Base-by-base conservation (phyloP, 2,888 invertebrate genomes). In the Parnassius smintheus region DNA sequence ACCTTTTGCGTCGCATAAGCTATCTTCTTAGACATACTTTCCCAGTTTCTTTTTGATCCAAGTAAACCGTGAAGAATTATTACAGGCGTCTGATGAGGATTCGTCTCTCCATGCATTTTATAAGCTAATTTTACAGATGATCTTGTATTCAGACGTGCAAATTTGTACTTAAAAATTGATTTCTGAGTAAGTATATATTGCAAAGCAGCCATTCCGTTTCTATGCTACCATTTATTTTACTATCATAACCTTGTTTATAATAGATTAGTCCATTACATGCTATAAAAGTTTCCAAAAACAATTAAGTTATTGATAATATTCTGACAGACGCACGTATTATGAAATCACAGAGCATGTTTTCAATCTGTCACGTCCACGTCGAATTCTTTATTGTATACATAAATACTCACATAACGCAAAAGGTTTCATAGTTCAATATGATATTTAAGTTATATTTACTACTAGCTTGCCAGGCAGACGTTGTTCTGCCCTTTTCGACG, bases 31-130 rank as follows among this genome's bases (percentile, higher is more conserved):
- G 96, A 94, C 56, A 98, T 84, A 59, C 94, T 94, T 69, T 95
- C 94, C 97, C 98, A 98, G 81, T 98, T 98, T 66, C 92, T 94
- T 82, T 97, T 98, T 0, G 96, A 96, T 0, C 98, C 98, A 70
- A 98, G 94, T 48, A 98, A 86, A 0, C 98, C 98, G 79, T 98
- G 98, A 79, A 96, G 93, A 53, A 97, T 93, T 1, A 98, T 78
- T 13, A 98, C 79, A 1, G 96, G 95, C 0, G 85, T 71, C 3
- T 67, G 70, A 12, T 49, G 9, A 49, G 78, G 72, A 9, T 75
- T 52, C n/a, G 60, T 57, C 4, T 70, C 61, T 2, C 80, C 80
- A 41, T 81, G 72, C 2, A 75, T 56, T 66, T 76, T 77, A 61
- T 77, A 70, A 1, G 75, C 76, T 56, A 81, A 68, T 55, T 77